phyloP scores from a whole-genome alignment of 1,140 invertebrate genomes.

The Amyelois transitella region DNA sequence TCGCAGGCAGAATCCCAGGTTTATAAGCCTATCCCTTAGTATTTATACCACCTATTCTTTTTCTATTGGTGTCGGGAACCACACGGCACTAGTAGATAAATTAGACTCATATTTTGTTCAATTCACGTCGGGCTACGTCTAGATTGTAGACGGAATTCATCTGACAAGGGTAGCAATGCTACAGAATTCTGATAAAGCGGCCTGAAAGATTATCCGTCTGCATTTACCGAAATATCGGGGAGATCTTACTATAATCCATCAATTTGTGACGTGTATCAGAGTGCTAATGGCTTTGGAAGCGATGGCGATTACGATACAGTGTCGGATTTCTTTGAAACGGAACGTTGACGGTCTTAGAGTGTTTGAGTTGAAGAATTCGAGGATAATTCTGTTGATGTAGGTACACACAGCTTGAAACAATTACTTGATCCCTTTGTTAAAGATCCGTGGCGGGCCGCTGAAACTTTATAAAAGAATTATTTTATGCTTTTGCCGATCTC shows the following conservation, averaged over 20 bases:
- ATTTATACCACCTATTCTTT: too few species aligned
- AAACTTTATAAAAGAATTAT: too few species aligned
- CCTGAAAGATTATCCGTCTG: conserved; percentile 16
- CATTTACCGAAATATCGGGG: conserved; percentile 11
- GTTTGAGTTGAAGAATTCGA: neutral
- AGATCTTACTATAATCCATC: conserved; percentile 18
- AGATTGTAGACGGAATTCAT: conserved; percentile 12
- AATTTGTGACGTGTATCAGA: conserved; percentile 16
- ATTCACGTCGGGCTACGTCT: conserved; percentile 18
- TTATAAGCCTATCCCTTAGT: too few species aligned
- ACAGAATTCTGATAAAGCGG: conserved; percentile 14
- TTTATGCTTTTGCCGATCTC: too few species aligned
- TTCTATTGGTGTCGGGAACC: too few species aligned
- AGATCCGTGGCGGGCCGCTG: too few species aligned
- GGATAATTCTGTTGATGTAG: too few species aligned
- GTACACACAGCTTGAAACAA: too few species aligned
- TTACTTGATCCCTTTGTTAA: too few species aligned
- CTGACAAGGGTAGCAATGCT: conserved; percentile 20
- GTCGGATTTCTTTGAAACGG: neutral
- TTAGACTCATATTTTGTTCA: conserved; percentile 3
- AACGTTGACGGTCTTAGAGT: neutral
- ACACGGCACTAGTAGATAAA: too few species aligned
- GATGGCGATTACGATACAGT: conserved; percentile 5
- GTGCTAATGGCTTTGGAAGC: conserved; percentile 19
- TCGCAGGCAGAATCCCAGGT: too few species aligned